Evolutionary conservation across 1,140 invertebrate species (phyloP).

Genomic region (Liolophura sinensis): DNA sequence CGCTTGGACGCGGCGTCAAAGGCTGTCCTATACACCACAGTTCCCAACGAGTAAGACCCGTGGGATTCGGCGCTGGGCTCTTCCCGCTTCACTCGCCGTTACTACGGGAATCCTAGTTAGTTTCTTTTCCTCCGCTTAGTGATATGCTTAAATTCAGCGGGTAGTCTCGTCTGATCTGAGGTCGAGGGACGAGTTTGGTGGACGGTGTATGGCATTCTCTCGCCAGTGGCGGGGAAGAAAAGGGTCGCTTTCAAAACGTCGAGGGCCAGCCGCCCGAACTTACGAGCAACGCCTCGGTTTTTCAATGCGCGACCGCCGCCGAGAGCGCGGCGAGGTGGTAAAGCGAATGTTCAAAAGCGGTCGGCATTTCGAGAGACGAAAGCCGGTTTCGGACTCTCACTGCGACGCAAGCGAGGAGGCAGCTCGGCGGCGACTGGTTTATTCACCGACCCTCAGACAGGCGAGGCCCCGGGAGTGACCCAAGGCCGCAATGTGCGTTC

Average conservation of each 20-base stretch:
- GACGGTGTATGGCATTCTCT: neutral
- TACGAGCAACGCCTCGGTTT: too few relatives aligned
- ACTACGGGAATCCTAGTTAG: constrained; percentile 86
- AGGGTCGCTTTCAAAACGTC: neutral
- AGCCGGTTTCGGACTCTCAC: too few relatives aligned
- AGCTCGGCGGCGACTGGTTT: constrained; percentile 10
- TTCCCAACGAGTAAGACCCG: constrained; percentile 59
- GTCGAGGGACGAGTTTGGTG: constrained; percentile 54
- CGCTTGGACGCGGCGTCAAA: constrained; percentile 16
- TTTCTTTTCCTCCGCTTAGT: constrained; percentile 92
- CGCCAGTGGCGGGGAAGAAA: neutral
- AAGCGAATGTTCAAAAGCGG: too few relatives aligned
- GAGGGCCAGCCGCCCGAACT: neutral
- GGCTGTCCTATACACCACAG: constrained; percentile 70
- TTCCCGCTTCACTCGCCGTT: constrained; percentile 83
- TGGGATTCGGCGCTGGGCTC: constrained; percentile 72
- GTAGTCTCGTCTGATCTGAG: constrained; percentile 74
- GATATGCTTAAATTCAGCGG: constrained; percentile 87
- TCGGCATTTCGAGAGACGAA: too few relatives aligned
- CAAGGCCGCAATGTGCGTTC: constrained; percentile 77
- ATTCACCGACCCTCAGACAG: constrained; percentile 63
- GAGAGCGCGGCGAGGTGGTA: too few relatives aligned
- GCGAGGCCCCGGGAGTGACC: constrained; percentile 66
- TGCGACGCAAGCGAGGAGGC: constrained; percentile 1
- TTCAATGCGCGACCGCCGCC: too few relatives aligned